Conservation (phyloP, 2,797 vertebrate species). For the Sebastes itinus region DNA sequence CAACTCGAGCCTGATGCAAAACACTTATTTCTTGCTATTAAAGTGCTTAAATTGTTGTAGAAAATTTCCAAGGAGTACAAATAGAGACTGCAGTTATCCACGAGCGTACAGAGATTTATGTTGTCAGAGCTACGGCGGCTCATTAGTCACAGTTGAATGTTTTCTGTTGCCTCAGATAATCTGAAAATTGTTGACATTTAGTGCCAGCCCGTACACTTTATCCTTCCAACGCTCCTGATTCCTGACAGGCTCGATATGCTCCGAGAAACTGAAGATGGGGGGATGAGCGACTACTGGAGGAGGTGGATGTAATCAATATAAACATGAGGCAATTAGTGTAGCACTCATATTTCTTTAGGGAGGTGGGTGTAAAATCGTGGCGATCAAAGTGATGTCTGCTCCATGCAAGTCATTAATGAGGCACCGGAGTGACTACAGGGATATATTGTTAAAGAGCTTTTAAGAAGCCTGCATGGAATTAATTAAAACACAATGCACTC, state of each 20-base stretch:
- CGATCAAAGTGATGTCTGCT: conserved; percentile 59
- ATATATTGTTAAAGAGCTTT: conserved; percentile 48
- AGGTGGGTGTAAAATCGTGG: conserved; percentile 49
- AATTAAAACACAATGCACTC: conserved; percentile 38
- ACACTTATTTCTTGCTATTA: conserved; percentile 30
- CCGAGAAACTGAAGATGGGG: conserved; percentile 36
- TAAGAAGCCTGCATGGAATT: conserved; percentile 50
- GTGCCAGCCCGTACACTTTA: conserved; percentile 36
- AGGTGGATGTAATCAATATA: conserved; percentile 68
- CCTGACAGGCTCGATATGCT: conserved; percentile 53
- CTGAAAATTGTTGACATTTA: conserved; percentile 66
- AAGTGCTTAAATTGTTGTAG: conserved; percentile 4
- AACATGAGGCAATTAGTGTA: conserved; percentile 76
- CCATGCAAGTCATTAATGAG: conserved; percentile 58
- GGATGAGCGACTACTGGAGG: conserved; percentile 45
- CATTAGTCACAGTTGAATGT: conserved; percentile 63
- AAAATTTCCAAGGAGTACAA: background rate
- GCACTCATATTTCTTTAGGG: conserved; percentile 68
- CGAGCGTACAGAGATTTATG: conserved; percentile 39
- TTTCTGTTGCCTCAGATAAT: conserved; percentile 65
- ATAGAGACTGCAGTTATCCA: background rate
- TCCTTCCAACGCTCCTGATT: conserved; percentile 34
- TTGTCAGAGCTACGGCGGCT: conserved; percentile 5
- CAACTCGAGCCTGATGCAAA: background rate
- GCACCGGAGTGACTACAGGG: conserved; percentile 18